phyloP scores from a whole-genome alignment of 35 echinoderm and acorn worm genomes.

The Ophiothrix spiculata region DNA sequence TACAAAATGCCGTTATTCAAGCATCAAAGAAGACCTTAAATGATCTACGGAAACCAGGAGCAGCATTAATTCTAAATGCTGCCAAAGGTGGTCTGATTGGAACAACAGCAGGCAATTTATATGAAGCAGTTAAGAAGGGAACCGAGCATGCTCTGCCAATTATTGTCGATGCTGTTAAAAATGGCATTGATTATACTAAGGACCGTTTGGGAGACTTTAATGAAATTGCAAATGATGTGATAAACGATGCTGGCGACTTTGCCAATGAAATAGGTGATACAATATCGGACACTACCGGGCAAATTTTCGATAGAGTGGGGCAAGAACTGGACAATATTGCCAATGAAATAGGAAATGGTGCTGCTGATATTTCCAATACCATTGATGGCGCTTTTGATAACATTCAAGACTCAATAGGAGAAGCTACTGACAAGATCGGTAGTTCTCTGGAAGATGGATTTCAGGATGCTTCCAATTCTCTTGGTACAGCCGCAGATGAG shows the following conservation, averaged over 20 bases:
- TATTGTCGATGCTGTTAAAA: not conserved
- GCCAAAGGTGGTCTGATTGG: not conserved
- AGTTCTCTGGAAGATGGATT: not conserved
- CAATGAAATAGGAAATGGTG: not conserved
- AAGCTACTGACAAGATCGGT: not conserved
- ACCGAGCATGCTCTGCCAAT: not conserved
- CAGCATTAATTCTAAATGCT: not conserved
- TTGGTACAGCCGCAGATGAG: not conserved
- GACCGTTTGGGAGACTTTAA: not conserved
- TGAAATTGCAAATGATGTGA: not conserved
- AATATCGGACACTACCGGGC: not conserved
- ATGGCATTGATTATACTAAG: not conserved
- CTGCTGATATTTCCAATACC: not conserved
- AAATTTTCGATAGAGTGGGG: not conserved
- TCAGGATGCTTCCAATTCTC: not conserved
- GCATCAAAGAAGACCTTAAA: not conserved
- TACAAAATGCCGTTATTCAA: not conserved
- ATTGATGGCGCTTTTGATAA: not conserved
- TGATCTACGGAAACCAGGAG: not conserved
- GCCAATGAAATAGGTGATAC: not conserved
- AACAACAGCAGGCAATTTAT: not conserved
- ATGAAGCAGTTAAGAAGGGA: not conserved
- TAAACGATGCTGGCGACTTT: not conserved
- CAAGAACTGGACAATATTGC: not conserved
- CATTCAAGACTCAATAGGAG: not conserved